phyloP scores from a whole-genome alignment of 2,888 invertebrate species.

The Protodeltote pygarga region DNA sequence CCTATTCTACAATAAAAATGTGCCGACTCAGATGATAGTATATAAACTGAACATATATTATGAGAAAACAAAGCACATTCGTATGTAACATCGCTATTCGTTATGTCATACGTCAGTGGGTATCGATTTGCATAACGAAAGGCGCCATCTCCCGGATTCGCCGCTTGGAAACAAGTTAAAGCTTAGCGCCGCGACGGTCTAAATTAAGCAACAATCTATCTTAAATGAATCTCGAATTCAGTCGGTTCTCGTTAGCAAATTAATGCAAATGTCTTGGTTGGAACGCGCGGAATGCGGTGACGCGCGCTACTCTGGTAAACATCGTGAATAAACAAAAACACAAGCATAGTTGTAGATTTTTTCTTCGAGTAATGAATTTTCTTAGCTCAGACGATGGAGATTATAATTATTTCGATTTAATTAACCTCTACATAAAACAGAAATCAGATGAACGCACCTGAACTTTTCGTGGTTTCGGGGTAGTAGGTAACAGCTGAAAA shows the following conservation, averaged over 20 bases:
- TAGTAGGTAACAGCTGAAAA: too few relatives aligned
- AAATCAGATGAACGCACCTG: too few relatives aligned
- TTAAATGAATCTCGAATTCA: slow-evolving; percentile 63
- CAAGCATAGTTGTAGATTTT: slow-evolving; percentile 34
- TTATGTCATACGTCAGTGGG: slow-evolving; percentile 36
- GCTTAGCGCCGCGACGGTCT: slow-evolving; percentile 67
- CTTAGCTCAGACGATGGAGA: not conserved
- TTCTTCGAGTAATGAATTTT: slow-evolving; percentile 20
- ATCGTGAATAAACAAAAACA: slow-evolving; percentile 64
- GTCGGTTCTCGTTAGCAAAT: slow-evolving; percentile 68
- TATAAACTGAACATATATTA: not conserved
- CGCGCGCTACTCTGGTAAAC: slow-evolving; percentile 52
- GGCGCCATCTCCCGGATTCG: slow-evolving; percentile 62
- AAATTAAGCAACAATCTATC: slow-evolving; percentile 67
- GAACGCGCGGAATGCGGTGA: slow-evolving; percentile 66
- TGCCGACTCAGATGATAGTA: not conserved
- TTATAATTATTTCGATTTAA: not conserved
- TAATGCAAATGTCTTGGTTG: slow-evolving; percentile 69
- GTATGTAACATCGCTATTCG: slow-evolving; percentile 3
- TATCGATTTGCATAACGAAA: slow-evolving; percentile 43
- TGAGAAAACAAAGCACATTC: slow-evolving; percentile 14
- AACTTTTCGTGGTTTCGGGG: too few relatives aligned
- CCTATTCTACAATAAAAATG: too few relatives aligned
- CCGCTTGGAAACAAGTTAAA: slow-evolving; percentile 60
- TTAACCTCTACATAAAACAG: slow-evolving; percentile 3